Percentiles rank a stretch among this genome's conserved stretches.
Conservation (phyloP, 92 coral and sea anemone genomes). For the Porites lobata region DNA sequence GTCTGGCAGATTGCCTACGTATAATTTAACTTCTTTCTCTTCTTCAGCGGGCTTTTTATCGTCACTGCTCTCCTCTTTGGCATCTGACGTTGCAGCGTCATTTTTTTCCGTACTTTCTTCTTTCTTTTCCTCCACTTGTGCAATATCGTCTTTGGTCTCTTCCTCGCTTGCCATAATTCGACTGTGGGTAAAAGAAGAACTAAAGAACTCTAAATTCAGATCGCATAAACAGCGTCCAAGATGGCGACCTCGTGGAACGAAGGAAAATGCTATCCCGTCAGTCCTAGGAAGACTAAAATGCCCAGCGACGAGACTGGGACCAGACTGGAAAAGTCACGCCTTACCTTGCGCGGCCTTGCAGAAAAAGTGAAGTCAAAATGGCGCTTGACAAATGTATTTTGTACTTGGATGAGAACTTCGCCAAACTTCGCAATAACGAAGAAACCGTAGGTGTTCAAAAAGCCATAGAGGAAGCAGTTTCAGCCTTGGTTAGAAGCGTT, state of each 20-base stretch:
- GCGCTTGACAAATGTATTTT: neutral
- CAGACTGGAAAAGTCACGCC: neutral
- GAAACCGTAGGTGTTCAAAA: slow-evolving; percentile 8
- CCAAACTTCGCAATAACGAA: slow-evolving; percentile 9
- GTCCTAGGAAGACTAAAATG: neutral
- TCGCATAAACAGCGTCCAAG: neutral
- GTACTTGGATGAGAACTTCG: slow-evolving; percentile 26
- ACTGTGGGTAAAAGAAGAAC: neutral
- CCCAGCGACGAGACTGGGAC: neutral
- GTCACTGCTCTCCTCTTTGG: slow-evolving; percentile 33
- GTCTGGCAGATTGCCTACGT: slow-evolving; percentile 96
- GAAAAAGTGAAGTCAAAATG: neutral
- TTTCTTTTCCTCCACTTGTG: neutral
- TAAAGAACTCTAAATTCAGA: too few relatives aligned
- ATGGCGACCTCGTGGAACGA: slow-evolving; percentile 24
- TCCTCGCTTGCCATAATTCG: slow-evolving; percentile 46
- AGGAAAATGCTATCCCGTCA: slow-evolving; percentile 27
- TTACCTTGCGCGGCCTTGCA: neutral
- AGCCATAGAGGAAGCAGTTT: slow-evolving; percentile 32
- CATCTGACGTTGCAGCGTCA: slow-evolving; percentile 38
- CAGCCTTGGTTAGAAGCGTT: slow-evolving; percentile 17
- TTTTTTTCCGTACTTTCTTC: slow-evolving; percentile 30
- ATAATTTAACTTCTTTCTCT: slow-evolving; percentile 77
- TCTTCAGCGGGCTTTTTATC: slow-evolving; percentile 21
- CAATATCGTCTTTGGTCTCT: neutral